Evolutionary conservation across 1,140 invertebrate species (phyloP).

Genomic region (Drosophila ironensis): DNA sequence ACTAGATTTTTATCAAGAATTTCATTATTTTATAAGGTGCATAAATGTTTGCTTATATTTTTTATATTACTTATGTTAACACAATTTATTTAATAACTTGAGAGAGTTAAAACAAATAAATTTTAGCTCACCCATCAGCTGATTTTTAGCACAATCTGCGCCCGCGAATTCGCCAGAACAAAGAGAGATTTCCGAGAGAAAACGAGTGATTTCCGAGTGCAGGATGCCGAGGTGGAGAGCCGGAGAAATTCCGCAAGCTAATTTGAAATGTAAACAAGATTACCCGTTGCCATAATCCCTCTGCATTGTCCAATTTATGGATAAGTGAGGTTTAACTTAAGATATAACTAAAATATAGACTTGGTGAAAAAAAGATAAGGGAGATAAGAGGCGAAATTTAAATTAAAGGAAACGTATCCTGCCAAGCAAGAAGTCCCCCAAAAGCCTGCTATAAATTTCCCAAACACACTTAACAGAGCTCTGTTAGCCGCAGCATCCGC

Average conservation of each 20-base stretch:
- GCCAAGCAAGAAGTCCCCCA: not conserved
- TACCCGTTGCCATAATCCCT: constrained; percentile 47
- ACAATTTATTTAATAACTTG: not conserved
- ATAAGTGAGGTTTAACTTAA: not conserved
- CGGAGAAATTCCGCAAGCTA: constrained; percentile 32
- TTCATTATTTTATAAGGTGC: too few species aligned
- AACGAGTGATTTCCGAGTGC: not conserved
- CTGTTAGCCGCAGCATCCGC: constrained; percentile 16
- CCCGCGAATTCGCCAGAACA: too few species aligned
- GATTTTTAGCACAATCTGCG: constrained; percentile 53
- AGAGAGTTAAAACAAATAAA: too few species aligned
- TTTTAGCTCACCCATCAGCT: constrained; percentile 57
- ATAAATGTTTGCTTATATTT: too few species aligned
- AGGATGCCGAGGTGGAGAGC: not conserved
- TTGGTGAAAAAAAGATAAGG: not conserved
- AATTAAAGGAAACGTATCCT: not conserved
- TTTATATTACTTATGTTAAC: too few species aligned
- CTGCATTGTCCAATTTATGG: not conserved
- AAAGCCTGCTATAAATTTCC: constrained; percentile 33
- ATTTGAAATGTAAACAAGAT: constrained; percentile 65
- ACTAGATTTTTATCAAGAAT: too few species aligned
- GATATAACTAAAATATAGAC: not conserved
- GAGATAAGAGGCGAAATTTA: too few species aligned
- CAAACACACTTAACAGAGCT: constrained; percentile 12
- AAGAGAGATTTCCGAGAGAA: not conserved